phyloP scores from a whole-genome alignment of 23 tunicate species.

The Halocynthia roretzi region DNA sequence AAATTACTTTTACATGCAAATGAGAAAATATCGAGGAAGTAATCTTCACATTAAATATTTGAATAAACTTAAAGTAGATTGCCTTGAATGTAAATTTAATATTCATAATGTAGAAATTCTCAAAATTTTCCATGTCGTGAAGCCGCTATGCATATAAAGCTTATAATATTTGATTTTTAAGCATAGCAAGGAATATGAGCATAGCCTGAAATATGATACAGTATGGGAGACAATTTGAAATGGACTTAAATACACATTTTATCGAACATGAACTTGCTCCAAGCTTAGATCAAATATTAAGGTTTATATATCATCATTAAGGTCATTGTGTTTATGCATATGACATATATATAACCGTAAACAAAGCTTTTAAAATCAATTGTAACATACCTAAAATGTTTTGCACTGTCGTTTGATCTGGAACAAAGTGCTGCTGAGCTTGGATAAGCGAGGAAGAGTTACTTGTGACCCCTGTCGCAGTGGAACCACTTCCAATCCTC shows the following conservation, averaged over 20 bases:
- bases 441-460: constrained; percentile 18
- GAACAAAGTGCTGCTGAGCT: constrained; percentile 24
- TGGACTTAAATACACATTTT: not conserved
- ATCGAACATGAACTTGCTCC: not conserved
- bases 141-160: no score
- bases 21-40: no score
- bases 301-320: no score
- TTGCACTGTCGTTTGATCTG: constrained; percentile 41
- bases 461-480: constrained; percentile 45
- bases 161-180: not conserved
- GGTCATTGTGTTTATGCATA: not conserved
- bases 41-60: no score
- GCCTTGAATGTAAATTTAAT: no score
- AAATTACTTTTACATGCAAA: no score
- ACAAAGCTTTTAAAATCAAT: not conserved
- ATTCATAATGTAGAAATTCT: no score
- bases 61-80: no score
- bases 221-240: not conserved
- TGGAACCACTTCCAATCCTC: constrained; percentile 44
- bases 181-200: not conserved
- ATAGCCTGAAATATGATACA: not conserved
- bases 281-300: not conserved
- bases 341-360: not conserved
- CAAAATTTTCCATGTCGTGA: no score
- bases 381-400: constrained; percentile 37